Base-by-base conservation (phyloP, 1,140 invertebrate genomes). In the Heliconius hermathena region DNA sequence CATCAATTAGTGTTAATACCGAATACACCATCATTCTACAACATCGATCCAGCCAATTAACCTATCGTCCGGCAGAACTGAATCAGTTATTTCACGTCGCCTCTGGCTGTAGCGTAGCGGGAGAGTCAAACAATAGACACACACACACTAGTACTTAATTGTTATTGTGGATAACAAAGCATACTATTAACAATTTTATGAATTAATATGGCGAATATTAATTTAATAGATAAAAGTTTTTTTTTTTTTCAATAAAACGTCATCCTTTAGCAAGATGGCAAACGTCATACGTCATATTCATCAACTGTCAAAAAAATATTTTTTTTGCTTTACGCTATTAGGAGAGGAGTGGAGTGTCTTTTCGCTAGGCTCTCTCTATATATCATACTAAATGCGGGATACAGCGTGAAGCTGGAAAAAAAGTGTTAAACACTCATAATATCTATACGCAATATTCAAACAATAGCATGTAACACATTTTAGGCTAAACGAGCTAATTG, bases 21-120 rank as follows among this genome's bases (percentile, higher is more conserved):
- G 74, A 71, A 80, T 72, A 80, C 13, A 60, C 20, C 36, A 36
- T 73, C 46, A 76, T 41, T 66, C 71, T 80, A 36, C 71, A 76
- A 73, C 52, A 41, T 38, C 78, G 71, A 60, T 80, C 49, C 74
- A 73, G 38, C 71, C 79, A 76, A 80, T 80, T 76, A 73, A 80
- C 54, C 71, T 76, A 80, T 76, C 29, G 74, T 80, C 74, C 79
- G 71, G 41, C 71, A 77, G n/a, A 72, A 72, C 41, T 79, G 78
- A 80, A 60, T 72, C 78, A 76, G 78, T 71, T 72, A 76, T 80
- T 80, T 80, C 73, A 72, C 71, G 49, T 71, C 74, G 78, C 78
- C 70, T 70, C 73, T 29, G 38, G 74, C 70, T 80, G 36, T 57
- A 73, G 52, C 74, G 73, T 80, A 76, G 76, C 79, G 71, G 66